These are phyloP conservation scores for Corythoichthys intestinalis DNA, from an alignment of 2,113 vertebrate species.

Conservation along the genomic window DNA sequence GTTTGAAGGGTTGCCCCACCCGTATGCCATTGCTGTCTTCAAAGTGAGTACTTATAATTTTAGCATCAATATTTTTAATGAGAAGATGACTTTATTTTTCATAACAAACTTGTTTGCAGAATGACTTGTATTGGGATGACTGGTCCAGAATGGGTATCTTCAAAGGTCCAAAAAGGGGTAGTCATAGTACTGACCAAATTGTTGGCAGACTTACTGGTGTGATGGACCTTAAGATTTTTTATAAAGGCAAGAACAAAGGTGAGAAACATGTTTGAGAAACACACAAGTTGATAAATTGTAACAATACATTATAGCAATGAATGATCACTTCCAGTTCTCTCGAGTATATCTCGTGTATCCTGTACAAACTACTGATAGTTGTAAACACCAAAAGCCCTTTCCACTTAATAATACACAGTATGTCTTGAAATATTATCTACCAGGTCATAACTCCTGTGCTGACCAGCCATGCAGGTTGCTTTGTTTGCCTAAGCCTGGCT, in stretches of 20 bases:
- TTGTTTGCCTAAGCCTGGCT: conserved; percentile 84
- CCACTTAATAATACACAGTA: not conserved
- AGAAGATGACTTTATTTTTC: not conserved
- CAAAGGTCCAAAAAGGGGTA: conserved; percentile 85
- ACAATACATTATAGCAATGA: not conserved
- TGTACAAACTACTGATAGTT: not conserved
- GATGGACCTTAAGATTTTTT: conserved; percentile 99
- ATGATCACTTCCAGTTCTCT: no score
- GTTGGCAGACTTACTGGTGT: conserved; percentile 86
- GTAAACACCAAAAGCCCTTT: not conserved
- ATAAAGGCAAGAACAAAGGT: conserved; percentile 88
- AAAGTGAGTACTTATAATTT: conserved; percentile 72
- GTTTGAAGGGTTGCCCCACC: conserved; percentile 90
- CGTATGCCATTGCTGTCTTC: conserved; percentile 94
- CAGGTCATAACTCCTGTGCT: conserved; percentile 85
- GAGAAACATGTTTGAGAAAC: conserved; percentile 6
- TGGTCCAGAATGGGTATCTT: conserved; percentile 98
- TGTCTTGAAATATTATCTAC: not conserved
- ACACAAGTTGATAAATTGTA: not conserved
- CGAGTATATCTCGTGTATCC: not conserved
- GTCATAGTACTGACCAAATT: conserved; percentile 78
- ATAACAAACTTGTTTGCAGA: conserved; percentile 65
- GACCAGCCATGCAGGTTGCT: conserved; percentile 86
- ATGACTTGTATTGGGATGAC: conserved; percentile 97
- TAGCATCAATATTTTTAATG: not conserved